Percentiles rank a stretch among this genome's conserved stretches.
Conservation (phyloP, 2,797 vertebrate species). For the Acrossocheilus fasciatus region DNA sequence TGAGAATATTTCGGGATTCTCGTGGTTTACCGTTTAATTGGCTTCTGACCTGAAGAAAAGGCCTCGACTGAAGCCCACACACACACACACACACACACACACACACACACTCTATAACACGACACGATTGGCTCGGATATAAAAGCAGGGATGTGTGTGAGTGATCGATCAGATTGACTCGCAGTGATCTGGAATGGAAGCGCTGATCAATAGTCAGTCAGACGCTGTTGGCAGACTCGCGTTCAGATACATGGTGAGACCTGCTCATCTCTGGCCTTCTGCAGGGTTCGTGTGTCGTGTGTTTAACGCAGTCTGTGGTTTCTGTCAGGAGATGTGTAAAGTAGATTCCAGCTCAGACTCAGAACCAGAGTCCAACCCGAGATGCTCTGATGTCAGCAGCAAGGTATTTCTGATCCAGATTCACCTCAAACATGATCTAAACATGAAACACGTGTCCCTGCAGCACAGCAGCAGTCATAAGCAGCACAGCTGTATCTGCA, state of each 20-base stretch:
- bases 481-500: too few species aligned
- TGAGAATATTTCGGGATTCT: background rate
- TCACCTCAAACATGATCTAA: background rate
- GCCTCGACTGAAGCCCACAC: background rate
- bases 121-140: background rate
- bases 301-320: slow-evolving; percentile 38
- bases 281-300: background rate
- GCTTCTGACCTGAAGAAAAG: too few species aligned
- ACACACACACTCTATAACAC: background rate
- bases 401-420: slow-evolving; percentile 68
- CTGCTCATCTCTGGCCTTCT: too few species aligned
- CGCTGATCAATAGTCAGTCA: slow-evolving; percentile 55
- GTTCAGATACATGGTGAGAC: slow-evolving; percentile 81
- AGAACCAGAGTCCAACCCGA: slow-evolving; percentile 79
- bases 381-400: slow-evolving; percentile 80
- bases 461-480: too few species aligned
- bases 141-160: background rate
- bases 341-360: slow-evolving; percentile 87
- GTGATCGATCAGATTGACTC: background rate
- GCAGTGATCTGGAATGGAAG: slow-evolving; percentile 65
- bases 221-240: slow-evolving; percentile 76
- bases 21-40: background rate
- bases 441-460: background rate
- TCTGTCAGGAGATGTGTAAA: slow-evolving; percentile 80
- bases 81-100: background rate